Percentiles rank a stretch among this genome's conserved stretches.
These are phyloP conservation scores for Cyrtodaria siliqua DNA, from an alignment of 2,888 invertebrate species.

Conservation along the genomic window DNA sequence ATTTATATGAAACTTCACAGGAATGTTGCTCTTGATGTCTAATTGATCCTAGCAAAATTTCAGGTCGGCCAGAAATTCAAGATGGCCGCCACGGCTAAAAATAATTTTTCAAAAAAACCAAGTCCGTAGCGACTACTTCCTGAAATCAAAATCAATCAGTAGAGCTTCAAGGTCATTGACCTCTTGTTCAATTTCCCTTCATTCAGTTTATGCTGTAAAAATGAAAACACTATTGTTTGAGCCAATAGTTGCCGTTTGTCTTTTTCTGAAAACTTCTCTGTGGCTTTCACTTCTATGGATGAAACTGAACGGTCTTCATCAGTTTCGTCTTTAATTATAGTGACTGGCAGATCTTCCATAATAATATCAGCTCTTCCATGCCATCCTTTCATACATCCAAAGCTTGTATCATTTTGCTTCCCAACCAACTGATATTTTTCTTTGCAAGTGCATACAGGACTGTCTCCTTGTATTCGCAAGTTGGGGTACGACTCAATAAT, in stretches of 20 bases:
- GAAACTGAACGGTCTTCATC: background rate
- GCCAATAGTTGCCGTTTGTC: background rate
- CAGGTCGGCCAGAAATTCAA: too few relatives aligned
- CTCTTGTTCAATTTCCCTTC: too few relatives aligned
- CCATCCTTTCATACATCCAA: constrained; percentile 13
- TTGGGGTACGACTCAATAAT: background rate
- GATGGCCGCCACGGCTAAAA: too few relatives aligned
- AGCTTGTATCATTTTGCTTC: background rate
- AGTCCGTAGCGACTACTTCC: too few relatives aligned
- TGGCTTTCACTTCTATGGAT: too few relatives aligned
- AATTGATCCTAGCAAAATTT: too few relatives aligned
- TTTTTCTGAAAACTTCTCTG: background rate
- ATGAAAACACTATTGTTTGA: constrained; percentile 19
- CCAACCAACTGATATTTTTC: constrained; percentile 1
- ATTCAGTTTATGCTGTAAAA: constrained; percentile 7
- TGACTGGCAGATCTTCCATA: constrained; percentile 11
- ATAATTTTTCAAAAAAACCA: too few relatives aligned
- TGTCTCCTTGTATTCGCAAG: background rate
- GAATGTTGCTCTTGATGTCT: too few relatives aligned
- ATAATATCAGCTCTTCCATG: constrained; percentile 14
- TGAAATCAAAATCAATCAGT: too few relatives aligned
- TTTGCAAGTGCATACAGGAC: background rate
- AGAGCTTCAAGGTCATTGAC: too few relatives aligned
- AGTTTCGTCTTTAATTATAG: background rate
- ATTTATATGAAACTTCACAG: too few relatives aligned